phyloP scores from a whole-genome alignment of 2,113 vertebrate genomes.

The Microtus montanus region DNA sequence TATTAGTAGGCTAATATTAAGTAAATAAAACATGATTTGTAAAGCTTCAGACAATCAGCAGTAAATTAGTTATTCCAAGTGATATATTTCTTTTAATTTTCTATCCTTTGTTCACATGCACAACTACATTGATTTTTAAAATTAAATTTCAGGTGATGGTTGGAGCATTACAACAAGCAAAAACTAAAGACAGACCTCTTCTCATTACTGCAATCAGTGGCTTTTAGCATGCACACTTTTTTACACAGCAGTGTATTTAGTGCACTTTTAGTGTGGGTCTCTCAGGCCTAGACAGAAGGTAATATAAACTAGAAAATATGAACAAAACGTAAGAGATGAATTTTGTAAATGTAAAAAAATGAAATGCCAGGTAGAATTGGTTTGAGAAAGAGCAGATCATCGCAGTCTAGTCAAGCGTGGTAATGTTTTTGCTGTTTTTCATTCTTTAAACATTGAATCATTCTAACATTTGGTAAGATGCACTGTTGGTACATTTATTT shows the following conservation, averaged over 20 bases:
- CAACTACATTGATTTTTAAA: neutral
- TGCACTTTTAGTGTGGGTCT: neutral
- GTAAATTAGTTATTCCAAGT: neutral
- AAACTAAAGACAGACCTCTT: neutral
- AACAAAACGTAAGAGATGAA: neutral
- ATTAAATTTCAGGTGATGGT: neutral
- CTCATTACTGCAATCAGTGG: neutral
- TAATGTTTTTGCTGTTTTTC: neutral
- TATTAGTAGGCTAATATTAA: neutral
- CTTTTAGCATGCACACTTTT: neutral
- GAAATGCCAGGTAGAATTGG: neutral
- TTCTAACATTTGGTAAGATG: neutral
- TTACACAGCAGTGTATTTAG: neutral
- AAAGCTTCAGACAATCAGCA: neutral
- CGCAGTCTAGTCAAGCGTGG: neutral
- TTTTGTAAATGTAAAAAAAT: neutral
- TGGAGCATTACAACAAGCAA: neutral
- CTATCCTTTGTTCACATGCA: neutral
- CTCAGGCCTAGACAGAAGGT: neutral
- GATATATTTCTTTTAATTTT: neutral
- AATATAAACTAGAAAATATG: neutral
- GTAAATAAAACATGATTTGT: conserved; percentile 40
- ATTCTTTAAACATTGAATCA: neutral
- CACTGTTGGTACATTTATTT: neutral
- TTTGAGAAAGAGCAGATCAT: neutral